Base-by-base conservation (phyloP, 2,888 invertebrate genomes). In the Neoitamus cyanurus region DNA sequence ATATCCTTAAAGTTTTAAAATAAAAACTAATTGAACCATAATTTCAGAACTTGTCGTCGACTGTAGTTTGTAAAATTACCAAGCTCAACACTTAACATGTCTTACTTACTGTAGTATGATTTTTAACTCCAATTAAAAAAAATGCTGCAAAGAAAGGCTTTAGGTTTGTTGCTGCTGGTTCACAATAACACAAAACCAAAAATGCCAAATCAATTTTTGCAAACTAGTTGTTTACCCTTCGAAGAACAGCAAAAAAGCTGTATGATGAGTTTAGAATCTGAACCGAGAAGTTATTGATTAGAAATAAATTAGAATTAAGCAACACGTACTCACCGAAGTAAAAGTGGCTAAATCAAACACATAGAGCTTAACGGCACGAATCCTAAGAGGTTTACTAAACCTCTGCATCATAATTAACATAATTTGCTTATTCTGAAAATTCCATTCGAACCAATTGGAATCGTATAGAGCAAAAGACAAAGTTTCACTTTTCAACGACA, bases 221-320 rank as follows among this genome's bases (percentile, higher is more conserved):
- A 3, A 28, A 31, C 11, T 46, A 77, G 11, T 77, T 78, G 15
- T 78, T 78, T 31, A 78, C 30, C 30, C 15, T 78, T 5, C 48
- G 46, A 11, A 78, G 48, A n/a, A 78, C 7, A 30, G 78, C 78
- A 28, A 48, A 78, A 31, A 46, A 78, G 28, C 15, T 48, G 20
- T 78, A 78, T 3, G 78, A 48, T 25, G 78, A 48, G 11, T 78
- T 78, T 7, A 78, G 15, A n/a, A 78, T 78, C 78, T 48, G 31
- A 1, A 31, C 15, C 15, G 9, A 11, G 3, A 15, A n/a, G 4
- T 31, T n/a, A 58, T 1, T 0, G 58, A 4, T 48, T 15, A n/a
- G 25, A 15, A 9, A n/a, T 6, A n/a, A 31, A 3, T 30, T 0
- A 70, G 7, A 70, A 20, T 7, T 0, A 58, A 9, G 7, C 34